A percentile compares a stretch with the other conserved stretches of the same genome.
Evolutionary conservation across 2,797 vertebrate species (phyloP).

Genomic region (Sylvilagus floridanus): DNA sequence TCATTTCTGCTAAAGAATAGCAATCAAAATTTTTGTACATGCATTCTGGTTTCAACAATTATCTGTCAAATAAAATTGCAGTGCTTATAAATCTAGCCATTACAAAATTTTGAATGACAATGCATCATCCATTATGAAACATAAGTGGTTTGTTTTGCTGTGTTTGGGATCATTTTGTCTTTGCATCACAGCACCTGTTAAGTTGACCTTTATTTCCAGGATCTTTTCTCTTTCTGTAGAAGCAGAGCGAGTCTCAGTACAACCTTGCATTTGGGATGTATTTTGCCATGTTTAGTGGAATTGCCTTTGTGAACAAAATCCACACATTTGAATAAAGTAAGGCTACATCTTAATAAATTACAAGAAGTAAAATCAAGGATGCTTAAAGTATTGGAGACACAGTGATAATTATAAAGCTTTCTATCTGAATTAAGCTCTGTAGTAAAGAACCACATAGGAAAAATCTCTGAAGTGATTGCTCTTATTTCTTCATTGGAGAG

Average conservation of each 20-base stretch:
- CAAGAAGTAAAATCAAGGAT: neutral
- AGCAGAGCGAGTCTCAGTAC: neutral
- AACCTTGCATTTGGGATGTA: neutral
- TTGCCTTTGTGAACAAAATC: conserved; percentile 6
- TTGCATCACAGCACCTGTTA: neutral
- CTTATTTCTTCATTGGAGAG: neutral
- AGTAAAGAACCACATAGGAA: neutral
- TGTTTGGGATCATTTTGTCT: conserved; percentile 12
- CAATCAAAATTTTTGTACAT: conserved; percentile 49
- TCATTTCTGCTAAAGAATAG: conserved; percentile 68
- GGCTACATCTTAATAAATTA: neutral
- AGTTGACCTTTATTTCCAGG: neutral
- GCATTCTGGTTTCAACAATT: conserved; percentile 54
- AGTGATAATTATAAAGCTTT: neutral
- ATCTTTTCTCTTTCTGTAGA: neutral
- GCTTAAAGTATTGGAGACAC: neutral
- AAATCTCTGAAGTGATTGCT: neutral
- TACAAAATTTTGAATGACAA: conserved; percentile 41
- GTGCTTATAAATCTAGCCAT: conserved; percentile 48
- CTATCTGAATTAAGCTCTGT: neutral
- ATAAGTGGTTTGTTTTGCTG: neutral
- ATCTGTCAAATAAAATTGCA: conserved; percentile 53
- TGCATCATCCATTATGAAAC: neutral
- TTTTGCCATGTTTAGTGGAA: neutral
- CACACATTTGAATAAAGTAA: neutral